Evolutionary conservation across 2,888 invertebrate species (phyloP), one percentile per base, ranked within the genome.

Genomic region (Pocota personata): DNA sequence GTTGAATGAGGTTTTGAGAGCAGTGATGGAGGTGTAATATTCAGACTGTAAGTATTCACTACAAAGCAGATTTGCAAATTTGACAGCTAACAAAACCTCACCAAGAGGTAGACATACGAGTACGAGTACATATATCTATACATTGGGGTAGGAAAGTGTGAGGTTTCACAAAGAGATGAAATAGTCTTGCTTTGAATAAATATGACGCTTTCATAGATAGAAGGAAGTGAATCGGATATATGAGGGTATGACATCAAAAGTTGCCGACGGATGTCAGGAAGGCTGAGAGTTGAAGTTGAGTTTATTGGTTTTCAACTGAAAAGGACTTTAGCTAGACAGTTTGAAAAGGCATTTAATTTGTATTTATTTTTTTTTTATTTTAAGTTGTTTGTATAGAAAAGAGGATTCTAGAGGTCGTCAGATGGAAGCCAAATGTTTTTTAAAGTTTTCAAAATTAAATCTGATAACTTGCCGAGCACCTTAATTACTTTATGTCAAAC

Each of bases 221-320:
- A 8, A 48, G 64, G 32, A 48, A 19, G 48, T 48, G 32, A 21
- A 21, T 6, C 32, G 16, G 46, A 62, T 35, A 37, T 67, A 52
- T 37, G 66, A 67, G 52, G 67, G 52, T 67, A 37, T 27, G 37
- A 58, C 37, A 21, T 52, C 52, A 52, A 32, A 24, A 24, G 16
- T 21, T 52, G 50, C 27, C 52, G 37, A 52, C 52, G 52, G 27
- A 37, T 50, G 67, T 50, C 52, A 67, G 52, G 8, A 19, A 3
- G 32, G 35, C 57, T 19, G 35, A 32, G 57, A 12, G 19, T 19
- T 5, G 19, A 1, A 19, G 35, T 5, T 35, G n/a, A n/a, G 24
- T 57, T 57, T 57, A 30, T 67, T 52, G 67, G 37, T 35, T 67
- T 67, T 52, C 62, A 52, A 16, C 16, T 52, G 37, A n/a, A 52